Evolutionary conservation across 2,113 vertebrate species (phyloP).

Genomic region (Carassius gibelio): DNA sequence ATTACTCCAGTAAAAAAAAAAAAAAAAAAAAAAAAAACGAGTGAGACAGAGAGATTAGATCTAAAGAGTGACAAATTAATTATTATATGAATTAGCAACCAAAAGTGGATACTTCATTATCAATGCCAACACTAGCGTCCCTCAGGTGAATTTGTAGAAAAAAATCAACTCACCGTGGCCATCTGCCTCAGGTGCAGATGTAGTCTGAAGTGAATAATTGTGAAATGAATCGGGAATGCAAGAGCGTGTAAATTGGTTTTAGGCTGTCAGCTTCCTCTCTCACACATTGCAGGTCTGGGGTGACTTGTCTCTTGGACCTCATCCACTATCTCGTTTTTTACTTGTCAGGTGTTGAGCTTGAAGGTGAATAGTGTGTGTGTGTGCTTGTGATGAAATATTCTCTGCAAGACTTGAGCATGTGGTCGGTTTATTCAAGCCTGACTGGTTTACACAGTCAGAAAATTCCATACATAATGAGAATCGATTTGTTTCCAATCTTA

Average conservation of each 20-base stretch:
- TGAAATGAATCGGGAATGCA: conserved; percentile 26
- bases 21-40: not conserved
- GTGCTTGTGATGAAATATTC: conserved; percentile 1
- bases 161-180: not conserved
- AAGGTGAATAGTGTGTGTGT: conserved; percentile 13
- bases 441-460: conserved; percentile 9
- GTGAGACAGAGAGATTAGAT: not conserved
- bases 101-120: conserved; percentile 4
- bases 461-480: conserved; percentile 33
- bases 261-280: conserved; percentile 7
- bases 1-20: not conserved
- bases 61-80: not conserved
- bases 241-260: conserved; percentile 19
- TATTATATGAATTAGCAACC: not conserved
- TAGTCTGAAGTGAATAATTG: conserved; percentile 34
- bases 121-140: conserved; percentile 14
- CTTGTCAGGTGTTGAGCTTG: conserved; percentile 10
- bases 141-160: not conserved
- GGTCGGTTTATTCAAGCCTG: conserved; percentile 29
- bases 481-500: conserved; percentile 11
- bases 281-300: conserved; percentile 5
- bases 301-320: conserved; percentile 11
- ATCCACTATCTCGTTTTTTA: conserved; percentile 8
- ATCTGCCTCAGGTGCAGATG: conserved; percentile 10
- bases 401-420: conserved; percentile 9